These are phyloP conservation scores for Armadillidium nasatum DNA, from an alignment of 1,140 invertebrate species.

Conservation along the genomic window DNA sequence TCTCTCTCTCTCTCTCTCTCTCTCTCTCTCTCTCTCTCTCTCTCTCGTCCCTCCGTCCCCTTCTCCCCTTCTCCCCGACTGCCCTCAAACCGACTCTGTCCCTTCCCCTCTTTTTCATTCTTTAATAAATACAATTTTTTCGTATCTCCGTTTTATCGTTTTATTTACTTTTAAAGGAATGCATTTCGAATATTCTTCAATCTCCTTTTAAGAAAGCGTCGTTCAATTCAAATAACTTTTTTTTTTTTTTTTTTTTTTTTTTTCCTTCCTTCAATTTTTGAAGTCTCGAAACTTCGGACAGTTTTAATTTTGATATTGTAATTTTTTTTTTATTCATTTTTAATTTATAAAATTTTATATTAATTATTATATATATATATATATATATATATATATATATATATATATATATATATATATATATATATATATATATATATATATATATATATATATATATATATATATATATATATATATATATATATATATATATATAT, in stretches of 20 bases:
- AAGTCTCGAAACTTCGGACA: background rate
- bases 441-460: conserved; percentile 1
- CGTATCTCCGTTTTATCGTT: conserved; percentile 1
- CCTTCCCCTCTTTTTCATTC: background rate
- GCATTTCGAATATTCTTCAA: conserved; percentile 10
- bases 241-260: background rate
- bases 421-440: conserved; percentile 5
- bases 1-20: background rate
- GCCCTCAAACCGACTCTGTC: background rate
- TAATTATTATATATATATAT: background rate
- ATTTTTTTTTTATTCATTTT: background rate
- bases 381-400: conserved; percentile 15
- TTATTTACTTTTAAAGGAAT: conserved; percentile 12
- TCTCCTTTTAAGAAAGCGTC: background rate
- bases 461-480: conserved; percentile 15
- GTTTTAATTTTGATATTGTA: conserved; percentile 8
- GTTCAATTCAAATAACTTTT: conserved; percentile 4
- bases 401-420: conserved; percentile 15
- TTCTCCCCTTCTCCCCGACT: background rate
- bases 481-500: too few species aligned
- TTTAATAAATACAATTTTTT: conserved; percentile 8
- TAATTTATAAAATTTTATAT: background rate
- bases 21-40: background rate
- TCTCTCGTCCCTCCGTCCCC: background rate
- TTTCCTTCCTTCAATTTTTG: background rate